phyloP scores from a whole-genome alignment of 2,113 vertebrate species.

The Poecile atricapillus region DNA sequence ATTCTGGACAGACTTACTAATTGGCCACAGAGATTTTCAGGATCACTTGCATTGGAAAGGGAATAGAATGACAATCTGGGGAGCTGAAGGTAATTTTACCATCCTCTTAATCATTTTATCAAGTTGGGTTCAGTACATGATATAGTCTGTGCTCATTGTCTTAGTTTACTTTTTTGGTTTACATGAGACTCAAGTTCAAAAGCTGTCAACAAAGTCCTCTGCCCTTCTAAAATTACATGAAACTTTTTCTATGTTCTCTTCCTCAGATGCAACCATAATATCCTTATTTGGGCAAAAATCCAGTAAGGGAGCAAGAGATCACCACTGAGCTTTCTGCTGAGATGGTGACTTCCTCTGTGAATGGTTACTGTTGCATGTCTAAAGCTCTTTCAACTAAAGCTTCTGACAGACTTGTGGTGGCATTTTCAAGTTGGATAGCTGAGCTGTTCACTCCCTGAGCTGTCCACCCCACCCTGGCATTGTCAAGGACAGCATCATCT shows the following conservation, averaged over 20 bases:
- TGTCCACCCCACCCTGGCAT: background rate
- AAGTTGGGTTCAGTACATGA: background rate
- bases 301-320: background rate
- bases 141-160: background rate
- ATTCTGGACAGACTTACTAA: background rate
- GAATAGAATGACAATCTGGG: background rate
- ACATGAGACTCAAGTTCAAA: background rate
- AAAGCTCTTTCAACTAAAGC: background rate
- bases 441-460: background rate
- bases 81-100: background rate
- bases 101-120: background rate
- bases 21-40: background rate
- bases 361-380: background rate
- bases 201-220: background rate
- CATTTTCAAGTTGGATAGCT: background rate
- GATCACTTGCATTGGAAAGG: background rate
- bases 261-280: background rate
- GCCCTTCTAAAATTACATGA: background rate
- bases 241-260: background rate
- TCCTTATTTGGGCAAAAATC: background rate
- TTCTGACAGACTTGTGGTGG: background rate
- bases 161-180: background rate
- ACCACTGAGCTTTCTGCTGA: background rate
- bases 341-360: background rate
- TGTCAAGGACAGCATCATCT: background rate